Evolutionary conservation across 2,888 invertebrate species (phyloP).

Genomic region (Netelia virgata): DNA sequence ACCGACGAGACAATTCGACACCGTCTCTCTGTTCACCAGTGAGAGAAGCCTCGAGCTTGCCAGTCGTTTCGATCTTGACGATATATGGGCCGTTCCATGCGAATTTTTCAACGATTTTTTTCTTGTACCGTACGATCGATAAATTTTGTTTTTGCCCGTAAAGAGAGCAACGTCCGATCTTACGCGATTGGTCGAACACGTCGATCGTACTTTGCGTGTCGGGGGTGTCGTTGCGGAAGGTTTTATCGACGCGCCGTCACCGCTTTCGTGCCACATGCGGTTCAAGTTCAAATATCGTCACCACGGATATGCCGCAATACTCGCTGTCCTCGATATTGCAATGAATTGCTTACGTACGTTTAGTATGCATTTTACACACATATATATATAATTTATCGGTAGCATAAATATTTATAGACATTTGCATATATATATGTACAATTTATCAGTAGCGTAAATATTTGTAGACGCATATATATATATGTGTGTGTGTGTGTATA

Average conservation of each 20-base stretch:
- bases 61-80: background rate
- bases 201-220: constrained; percentile 6
- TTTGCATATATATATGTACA: background rate
- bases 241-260: constrained; percentile 41
- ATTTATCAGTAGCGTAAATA: too few relatives aligned
- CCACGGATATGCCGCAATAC: constrained; percentile 16
- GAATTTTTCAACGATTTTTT: background rate
- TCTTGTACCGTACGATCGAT: background rate
- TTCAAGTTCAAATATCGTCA: constrained; percentile 49
- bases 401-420: background rate
- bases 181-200: background rate
- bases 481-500: too few relatives aligned
- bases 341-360: background rate
- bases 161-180: background rate
- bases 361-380: too few relatives aligned
- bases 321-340: constrained; percentile 24
- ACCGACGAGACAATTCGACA: too few relatives aligned
- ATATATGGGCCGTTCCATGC: background rate
- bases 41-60: too few relatives aligned
- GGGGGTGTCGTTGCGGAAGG: background rate
- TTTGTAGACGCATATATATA: too few relatives aligned
- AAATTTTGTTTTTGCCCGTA: background rate
- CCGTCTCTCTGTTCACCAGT: too few relatives aligned
- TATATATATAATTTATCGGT: background rate
- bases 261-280: constrained; percentile 52